These are phyloP conservation scores for Paradoxurus hermaphroditus DNA, from an alignment of 2,113 vertebrate genomes.

Conservation along the genomic window DNA sequence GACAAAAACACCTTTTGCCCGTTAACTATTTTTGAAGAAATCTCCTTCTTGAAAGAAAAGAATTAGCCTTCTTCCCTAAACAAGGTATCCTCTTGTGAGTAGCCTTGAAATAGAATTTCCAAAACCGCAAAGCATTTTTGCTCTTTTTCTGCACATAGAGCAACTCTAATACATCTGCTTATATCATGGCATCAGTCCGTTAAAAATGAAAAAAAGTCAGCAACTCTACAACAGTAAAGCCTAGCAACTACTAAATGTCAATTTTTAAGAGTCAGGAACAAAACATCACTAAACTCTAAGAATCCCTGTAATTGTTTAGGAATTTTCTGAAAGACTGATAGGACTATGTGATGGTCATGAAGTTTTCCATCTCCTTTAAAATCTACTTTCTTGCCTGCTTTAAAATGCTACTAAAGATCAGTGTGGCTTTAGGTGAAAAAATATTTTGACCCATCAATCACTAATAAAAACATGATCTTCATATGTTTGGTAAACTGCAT, in stretches of 20 bases:
- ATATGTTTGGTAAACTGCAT: not conserved
- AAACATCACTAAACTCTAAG: not conserved
- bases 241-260: not conserved
- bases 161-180: not conserved
- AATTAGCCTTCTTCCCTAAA: slow-evolving; percentile 34
- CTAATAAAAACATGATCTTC: not conserved
- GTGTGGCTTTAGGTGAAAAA: not conserved
- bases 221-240: not conserved
- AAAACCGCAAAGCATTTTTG: slow-evolving; percentile 31
- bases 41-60: slow-evolving; percentile 13
- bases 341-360: not conserved
- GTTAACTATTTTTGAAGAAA: slow-evolving; percentile 40
- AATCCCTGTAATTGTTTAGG: not conserved
- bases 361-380: slow-evolving; percentile 25
- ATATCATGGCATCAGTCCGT: not conserved
- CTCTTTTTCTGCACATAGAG: slow-evolving; percentile 9
- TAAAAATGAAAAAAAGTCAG: slow-evolving; percentile 3
- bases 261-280: not conserved
- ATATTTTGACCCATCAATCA: not conserved
- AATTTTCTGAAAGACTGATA: not conserved
- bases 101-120: slow-evolving; percentile 26
- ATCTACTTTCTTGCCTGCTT: not conserved
- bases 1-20: not conserved
- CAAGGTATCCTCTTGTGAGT: not conserved
- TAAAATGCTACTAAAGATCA: not conserved